phyloP scores from a whole-genome alignment of 2,797 vertebrate genomes.

The Neosilurus mollespiculum region DNA sequence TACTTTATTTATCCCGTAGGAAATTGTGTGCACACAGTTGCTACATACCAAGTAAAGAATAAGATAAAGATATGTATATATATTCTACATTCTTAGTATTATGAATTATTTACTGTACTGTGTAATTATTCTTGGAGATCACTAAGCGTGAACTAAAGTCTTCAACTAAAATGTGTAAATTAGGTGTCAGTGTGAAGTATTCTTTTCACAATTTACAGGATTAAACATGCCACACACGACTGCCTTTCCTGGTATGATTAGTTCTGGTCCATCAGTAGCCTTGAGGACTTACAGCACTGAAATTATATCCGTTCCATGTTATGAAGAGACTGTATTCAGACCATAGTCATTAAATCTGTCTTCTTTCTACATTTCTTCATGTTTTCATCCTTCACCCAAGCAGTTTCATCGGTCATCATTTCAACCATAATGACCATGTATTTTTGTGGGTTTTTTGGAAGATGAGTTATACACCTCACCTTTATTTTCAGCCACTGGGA shows the following conservation, averaged over 20 bases:
- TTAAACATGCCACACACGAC: neutral
- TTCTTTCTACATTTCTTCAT: neutral
- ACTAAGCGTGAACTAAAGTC: neutral
- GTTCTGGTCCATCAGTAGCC: neutral
- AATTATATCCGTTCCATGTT: neutral
- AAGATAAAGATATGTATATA: neutral
- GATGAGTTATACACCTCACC: too few species aligned
- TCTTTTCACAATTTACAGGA: neutral
- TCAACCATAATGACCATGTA: neutral
- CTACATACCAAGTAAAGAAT: too few species aligned
- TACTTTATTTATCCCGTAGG: too few species aligned
- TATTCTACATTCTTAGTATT: neutral
- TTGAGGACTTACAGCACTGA: neutral
- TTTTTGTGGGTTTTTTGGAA: neutral
- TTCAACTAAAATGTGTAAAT: neutral
- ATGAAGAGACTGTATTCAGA: neutral
- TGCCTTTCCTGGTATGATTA: neutral
- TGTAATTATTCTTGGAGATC: neutral
- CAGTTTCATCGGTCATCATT: neutral
- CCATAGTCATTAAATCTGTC: neutral
- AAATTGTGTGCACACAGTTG: too few species aligned
- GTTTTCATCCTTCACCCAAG: neutral
- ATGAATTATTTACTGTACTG: neutral
- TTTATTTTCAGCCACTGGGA: neutral
- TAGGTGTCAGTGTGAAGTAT: neutral